These are phyloP conservation scores for Enteromius anoplus DNA, from an alignment of 2,797 vertebrate species.

Conservation along the genomic window DNA sequence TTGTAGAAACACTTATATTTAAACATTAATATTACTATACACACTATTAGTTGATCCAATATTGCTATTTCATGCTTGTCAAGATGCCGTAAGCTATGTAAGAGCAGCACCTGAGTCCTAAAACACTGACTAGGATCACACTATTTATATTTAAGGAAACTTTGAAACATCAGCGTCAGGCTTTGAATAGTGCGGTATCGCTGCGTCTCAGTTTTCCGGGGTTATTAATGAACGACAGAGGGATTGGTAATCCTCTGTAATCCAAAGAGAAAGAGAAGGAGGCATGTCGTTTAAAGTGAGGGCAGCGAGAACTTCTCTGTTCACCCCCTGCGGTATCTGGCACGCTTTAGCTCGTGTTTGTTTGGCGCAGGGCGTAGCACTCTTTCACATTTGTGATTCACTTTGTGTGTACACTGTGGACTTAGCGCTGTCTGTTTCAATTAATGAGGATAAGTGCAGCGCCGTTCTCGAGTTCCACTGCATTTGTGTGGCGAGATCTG, in stretches of 20 bases:
- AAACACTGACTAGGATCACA: background rate
- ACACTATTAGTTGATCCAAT: background rate
- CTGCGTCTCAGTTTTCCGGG: slow-evolving; percentile 62
- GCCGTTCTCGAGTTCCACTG: slow-evolving; percentile 63
- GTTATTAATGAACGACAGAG: slow-evolving; percentile 79
- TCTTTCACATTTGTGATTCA: slow-evolving; percentile 78
- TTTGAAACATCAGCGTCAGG: background rate
- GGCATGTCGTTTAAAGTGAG: slow-evolving; percentile 75
- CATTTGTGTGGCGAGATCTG: slow-evolving; percentile 58
- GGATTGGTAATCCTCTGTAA: slow-evolving; percentile 78
- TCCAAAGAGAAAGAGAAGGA: slow-evolving; percentile 72
- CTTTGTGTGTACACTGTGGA: slow-evolving; percentile 73
- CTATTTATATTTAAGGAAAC: background rate
- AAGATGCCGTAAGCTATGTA: background rate
- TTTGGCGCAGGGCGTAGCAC: slow-evolving; percentile 64
- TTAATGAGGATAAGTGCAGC: slow-evolving; percentile 72
- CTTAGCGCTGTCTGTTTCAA: slow-evolving; percentile 78
- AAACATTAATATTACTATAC: too few relatives aligned
- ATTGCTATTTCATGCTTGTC: background rate
- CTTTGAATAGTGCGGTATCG: slow-evolving; percentile 4
- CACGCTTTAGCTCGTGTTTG: slow-evolving; percentile 70
- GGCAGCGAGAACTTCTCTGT: slow-evolving; percentile 68
- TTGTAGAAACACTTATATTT: too few relatives aligned
- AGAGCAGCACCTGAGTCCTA: background rate
- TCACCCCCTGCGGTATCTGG: slow-evolving; percentile 60